Conservation (phyloP, 2,888 invertebrate genomes). For the Apotomis betuletana region DNA sequence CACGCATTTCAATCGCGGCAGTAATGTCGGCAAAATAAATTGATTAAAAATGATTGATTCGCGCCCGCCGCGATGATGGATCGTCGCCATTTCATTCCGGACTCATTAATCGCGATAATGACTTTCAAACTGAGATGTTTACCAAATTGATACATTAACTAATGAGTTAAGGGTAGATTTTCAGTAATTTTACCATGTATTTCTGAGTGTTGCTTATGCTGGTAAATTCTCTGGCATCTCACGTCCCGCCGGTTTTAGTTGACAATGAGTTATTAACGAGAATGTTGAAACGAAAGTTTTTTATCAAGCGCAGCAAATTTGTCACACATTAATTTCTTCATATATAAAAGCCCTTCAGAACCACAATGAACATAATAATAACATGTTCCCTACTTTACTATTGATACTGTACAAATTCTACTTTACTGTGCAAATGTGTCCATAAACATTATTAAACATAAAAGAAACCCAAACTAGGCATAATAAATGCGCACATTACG, state of each 20-base stretch:
- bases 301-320: too few relatives aligned
- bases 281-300: too few relatives aligned
- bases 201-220: too few relatives aligned
- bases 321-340: too few relatives aligned
- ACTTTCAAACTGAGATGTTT: constrained; percentile 38
- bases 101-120: constrained; percentile 35
- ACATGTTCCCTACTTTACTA: too few relatives aligned
- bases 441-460: background rate
- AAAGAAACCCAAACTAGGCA: constrained; percentile 7
- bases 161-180: constrained; percentile 23
- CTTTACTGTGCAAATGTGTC: background rate
- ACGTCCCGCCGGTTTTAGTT: too few relatives aligned
- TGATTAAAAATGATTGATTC: constrained; percentile 78
- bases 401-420: background rate
- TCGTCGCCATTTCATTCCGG: constrained; percentile 44
- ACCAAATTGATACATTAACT: constrained; percentile 20
- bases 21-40: constrained; percentile 62
- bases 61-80: constrained; percentile 58
- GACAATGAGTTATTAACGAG: too few relatives aligned
- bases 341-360: too few relatives aligned
- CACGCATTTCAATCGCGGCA: constrained; percentile 27
- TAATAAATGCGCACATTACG: constrained; percentile 30
- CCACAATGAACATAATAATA: too few relatives aligned
- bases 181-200: constrained; percentile 11
- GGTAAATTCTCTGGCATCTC: too few relatives aligned